Conservation (phyloP, 2,888 invertebrate species). For the Marronus borbonicus region DNA sequence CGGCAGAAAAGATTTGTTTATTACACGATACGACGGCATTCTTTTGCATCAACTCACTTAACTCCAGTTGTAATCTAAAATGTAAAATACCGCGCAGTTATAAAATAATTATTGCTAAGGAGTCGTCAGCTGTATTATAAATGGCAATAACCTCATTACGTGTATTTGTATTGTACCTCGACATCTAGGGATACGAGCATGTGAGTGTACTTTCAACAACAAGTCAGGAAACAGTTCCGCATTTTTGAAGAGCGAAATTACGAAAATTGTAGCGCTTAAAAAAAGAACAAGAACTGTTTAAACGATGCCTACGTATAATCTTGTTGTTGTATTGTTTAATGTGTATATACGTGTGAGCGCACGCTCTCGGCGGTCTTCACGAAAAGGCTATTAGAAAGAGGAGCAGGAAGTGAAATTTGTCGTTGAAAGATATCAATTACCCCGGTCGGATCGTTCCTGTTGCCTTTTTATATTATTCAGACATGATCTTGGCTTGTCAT, state of each 20-base stretch:
- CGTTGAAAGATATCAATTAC: conserved; percentile 13
- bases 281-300: conserved; percentile 13
- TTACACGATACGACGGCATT: conserved; percentile 18
- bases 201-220: conserved; percentile 3
- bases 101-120: conserved; percentile 48
- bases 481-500: neutral
- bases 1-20: conserved; percentile 14
- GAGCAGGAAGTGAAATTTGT: neutral
- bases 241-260: conserved; percentile 51
- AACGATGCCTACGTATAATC: conserved; percentile 19
- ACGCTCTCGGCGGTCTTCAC: conserved; percentile 2
- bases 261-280: conserved; percentile 48
- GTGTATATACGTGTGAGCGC: conserved; percentile 1
- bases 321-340: conserved; percentile 13
- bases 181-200: neutral
- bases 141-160: conserved; percentile 49
- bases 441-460: neutral
- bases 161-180: conserved; percentile 13
- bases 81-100: conserved; percentile 46
- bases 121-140: conserved; percentile 34
- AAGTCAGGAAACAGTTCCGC: conserved; percentile 50
- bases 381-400: conserved; percentile 22
- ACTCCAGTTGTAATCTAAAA: conserved; percentile 8
- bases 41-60: conserved; percentile 27
- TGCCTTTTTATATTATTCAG: neutral